These are phyloP conservation scores for Tinea trinotella DNA, from an alignment of 2,888 invertebrate species.

Conservation along the genomic window DNA sequence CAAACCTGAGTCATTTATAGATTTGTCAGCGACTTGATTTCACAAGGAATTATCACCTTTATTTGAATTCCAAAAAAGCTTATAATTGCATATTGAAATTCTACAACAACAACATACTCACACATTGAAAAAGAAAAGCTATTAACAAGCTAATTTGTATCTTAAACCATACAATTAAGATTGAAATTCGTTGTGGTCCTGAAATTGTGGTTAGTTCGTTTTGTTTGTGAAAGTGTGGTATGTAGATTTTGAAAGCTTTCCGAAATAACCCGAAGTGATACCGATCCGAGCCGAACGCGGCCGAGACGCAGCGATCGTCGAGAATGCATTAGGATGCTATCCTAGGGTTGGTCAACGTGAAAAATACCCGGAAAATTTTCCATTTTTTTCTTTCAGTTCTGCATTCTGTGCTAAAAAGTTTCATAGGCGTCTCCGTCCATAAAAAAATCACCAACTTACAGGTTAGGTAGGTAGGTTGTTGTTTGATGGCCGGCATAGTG, in stretches of 20 bases:
- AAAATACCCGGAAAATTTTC: constrained; percentile 12
- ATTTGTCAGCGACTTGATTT: constrained; percentile 63
- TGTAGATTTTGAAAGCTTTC: constrained; percentile 44
- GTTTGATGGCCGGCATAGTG: too few relatives aligned
- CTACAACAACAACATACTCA: neutral
- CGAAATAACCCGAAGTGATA: constrained; percentile 59
- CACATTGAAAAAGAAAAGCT: neutral
- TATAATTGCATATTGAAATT: neutral
- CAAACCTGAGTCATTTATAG: constrained; percentile 51
- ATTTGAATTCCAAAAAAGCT: constrained; percentile 16
- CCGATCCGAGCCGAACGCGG: constrained; percentile 68
- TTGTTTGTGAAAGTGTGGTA: neutral
- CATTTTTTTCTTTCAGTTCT: neutral
- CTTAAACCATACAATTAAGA: neutral
- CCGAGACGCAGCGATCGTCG: constrained; percentile 60
- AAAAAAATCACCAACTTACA: too few relatives aligned
- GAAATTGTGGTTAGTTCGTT: too few relatives aligned
- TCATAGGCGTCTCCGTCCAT: too few relatives aligned
- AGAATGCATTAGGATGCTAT: constrained; percentile 63
- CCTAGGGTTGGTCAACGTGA: constrained; percentile 39
- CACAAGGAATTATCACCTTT: constrained; percentile 32
- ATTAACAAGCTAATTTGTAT: neutral
- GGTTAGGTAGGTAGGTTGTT: too few relatives aligned
- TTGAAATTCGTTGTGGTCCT: neutral
- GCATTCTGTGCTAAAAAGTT: neutral